Conservation (phyloP, 2,797 vertebrate genomes). For the Gephyroberyx darwinii region DNA sequence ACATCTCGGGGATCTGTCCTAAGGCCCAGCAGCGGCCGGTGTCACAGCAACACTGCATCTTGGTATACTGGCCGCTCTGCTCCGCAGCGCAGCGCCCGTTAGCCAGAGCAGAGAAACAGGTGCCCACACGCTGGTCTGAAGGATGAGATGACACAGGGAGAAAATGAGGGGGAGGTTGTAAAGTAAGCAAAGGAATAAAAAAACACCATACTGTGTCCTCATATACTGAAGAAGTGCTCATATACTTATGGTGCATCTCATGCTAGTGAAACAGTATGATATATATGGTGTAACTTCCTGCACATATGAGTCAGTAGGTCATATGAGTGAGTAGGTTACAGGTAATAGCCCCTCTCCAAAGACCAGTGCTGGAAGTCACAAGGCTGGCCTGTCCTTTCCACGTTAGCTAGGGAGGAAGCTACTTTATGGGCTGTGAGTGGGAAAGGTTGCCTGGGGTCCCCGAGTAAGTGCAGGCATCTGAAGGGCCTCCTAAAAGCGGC, state of each 20-base stretch:
- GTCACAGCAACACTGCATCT: conserved; percentile 96
- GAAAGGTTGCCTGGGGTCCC: conserved; percentile 65
- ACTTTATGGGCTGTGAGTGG: conserved; percentile 70
- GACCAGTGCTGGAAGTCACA: conserved; percentile 24
- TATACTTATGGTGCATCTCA: too few relatives aligned
- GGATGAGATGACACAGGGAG: conserved; percentile 5
- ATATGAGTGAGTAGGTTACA: conserved; percentile 15
- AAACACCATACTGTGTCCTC: not conserved
- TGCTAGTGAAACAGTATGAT: not conserved
- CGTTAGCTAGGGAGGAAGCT: conserved; percentile 59
- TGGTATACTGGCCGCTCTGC: conserved; percentile 88
- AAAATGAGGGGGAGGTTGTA: conserved; percentile 1
- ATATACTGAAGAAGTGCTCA: too few relatives aligned
- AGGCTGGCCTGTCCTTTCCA: conserved; percentile 15
- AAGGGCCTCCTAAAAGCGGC: conserved; percentile 61
- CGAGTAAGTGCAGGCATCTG: conserved; percentile 57
- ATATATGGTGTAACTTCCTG: not conserved
- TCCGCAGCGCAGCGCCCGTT: conserved; percentile 93
- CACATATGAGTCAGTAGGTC: not conserved
- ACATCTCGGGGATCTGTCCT: conserved; percentile 92
- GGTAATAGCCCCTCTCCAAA: conserved; percentile 30
- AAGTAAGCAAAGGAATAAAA: not conserved
- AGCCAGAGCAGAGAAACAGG: conserved; percentile 91
- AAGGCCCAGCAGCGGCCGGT: conserved; percentile 94
- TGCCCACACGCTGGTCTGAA: conserved; percentile 92